phyloP scores from a whole-genome alignment of 2,113 vertebrate species.

The Colius striatus region DNA sequence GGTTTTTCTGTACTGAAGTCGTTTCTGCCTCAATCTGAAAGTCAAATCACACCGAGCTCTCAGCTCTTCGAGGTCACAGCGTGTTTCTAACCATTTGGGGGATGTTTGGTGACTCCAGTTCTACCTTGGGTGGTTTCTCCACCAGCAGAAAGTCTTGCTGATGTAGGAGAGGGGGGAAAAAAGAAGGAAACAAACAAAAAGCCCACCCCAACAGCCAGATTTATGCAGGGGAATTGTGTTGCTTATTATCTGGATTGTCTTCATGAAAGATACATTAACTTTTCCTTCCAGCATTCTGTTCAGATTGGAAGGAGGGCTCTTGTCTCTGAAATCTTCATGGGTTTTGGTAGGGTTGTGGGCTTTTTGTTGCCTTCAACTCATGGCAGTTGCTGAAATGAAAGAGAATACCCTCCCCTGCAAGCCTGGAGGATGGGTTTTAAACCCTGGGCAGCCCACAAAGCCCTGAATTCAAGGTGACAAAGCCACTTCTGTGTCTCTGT shows the following conservation, averaged over 20 bases:
- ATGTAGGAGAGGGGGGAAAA: neutral
- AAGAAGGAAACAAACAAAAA: neutral
- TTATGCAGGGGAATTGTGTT: slow-evolving; percentile 47
- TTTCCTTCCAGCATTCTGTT: slow-evolving; percentile 60
- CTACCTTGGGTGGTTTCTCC: neutral
- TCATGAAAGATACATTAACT: slow-evolving; percentile 65
- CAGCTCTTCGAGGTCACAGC: neutral
- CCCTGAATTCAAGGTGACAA: neutral
- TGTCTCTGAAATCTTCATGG: slow-evolving; percentile 13
- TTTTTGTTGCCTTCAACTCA: neutral
- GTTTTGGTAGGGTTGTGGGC: neutral
- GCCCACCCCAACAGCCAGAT: neutral
- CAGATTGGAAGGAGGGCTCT: slow-evolving; percentile 51
- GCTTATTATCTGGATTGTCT: slow-evolving; percentile 64
- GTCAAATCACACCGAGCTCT: neutral
- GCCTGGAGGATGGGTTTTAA: neutral
- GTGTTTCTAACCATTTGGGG: neutral
- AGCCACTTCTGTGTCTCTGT: accelerated
- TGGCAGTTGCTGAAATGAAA: neutral
- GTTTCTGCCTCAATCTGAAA: slow-evolving; percentile 31
- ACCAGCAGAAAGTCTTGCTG: neutral
- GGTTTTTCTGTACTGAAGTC: neutral
- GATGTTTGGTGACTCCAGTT: slow-evolving; percentile 3
- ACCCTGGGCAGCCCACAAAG: accelerated
- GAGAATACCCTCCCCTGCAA: neutral